These are phyloP conservation scores for Upupa epops DNA, from an alignment of 2,113 vertebrate genomes.

Conservation along the genomic window DNA sequence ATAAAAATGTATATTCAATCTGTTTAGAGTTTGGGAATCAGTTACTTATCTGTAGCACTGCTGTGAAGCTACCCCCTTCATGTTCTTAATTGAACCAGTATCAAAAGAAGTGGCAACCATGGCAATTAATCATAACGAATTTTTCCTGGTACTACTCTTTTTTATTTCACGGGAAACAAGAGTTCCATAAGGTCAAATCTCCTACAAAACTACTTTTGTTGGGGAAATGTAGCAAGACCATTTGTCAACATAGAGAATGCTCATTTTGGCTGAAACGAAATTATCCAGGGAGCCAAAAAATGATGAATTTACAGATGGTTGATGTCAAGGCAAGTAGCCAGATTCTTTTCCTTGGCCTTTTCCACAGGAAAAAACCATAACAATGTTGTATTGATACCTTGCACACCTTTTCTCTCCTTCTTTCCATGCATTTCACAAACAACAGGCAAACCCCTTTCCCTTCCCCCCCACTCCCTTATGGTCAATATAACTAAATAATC, in stretches of 20 bases:
- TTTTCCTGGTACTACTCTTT: not conserved
- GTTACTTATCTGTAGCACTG: not conserved
- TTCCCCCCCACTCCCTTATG: not conserved
- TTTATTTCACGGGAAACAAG: not conserved
- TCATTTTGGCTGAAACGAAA: slow-evolving; percentile 54
- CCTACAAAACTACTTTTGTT: slow-evolving; percentile 56
- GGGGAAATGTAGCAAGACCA: slow-evolving; percentile 6
- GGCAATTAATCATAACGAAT: slow-evolving; percentile 15
- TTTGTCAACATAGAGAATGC: slow-evolving; percentile 56
- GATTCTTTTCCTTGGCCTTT: slow-evolving; percentile 22
- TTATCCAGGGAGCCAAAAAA: slow-evolving; percentile 35
- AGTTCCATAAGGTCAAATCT: slow-evolving; percentile 38
- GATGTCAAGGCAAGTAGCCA: slow-evolving; percentile 58
- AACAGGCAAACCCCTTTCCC: not conserved
- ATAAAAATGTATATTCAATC: not conserved
- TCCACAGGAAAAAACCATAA: slow-evolving; percentile 9
- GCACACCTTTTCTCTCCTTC: not conserved
- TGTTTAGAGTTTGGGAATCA: not conserved
- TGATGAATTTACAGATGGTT: slow-evolving; percentile 65
- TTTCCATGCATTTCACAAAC: not conserved
- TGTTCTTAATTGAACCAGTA: slow-evolving; percentile 3
- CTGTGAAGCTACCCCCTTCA: not conserved
- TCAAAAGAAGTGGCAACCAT: not conserved
- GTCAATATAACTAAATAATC: slow-evolving; percentile 5
- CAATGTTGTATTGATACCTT: not conserved